A percentile compares a stretch with the other conserved stretches of the same genome.
Conservation (phyloP, 2,113 vertebrate species). For the Scomber scombrus region DNA sequence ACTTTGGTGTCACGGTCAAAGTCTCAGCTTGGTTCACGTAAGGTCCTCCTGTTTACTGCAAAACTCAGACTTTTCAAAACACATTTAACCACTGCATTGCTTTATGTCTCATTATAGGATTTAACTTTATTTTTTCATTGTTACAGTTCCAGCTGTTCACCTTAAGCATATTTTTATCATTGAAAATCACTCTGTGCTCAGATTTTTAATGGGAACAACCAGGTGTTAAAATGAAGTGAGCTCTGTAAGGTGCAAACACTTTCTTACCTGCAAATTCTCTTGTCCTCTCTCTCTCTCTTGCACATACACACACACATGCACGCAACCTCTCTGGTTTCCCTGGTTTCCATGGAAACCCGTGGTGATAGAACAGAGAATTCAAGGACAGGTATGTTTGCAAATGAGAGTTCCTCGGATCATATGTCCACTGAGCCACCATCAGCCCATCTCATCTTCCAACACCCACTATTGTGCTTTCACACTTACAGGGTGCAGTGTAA, state of each 20-base stretch:
- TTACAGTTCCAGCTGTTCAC: conserved; percentile 8
- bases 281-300: conserved; percentile 3
- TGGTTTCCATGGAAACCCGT: conserved; percentile 82
- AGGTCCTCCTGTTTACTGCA: conserved; percentile 28
- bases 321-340: conserved; percentile 67
- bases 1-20: conserved; percentile 67
- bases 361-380: conserved; percentile 75
- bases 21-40: conserved; percentile 10
- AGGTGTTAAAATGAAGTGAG: conserved; percentile 62
- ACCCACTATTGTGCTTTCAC: not conserved
- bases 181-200: conserved; percentile 34
- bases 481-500: not conserved
- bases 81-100: not conserved
- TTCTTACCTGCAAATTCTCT: conserved; percentile 63
- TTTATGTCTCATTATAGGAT: not conserved
- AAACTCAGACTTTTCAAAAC: conserved; percentile 30
- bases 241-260: conserved; percentile 56
- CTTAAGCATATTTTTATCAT: conserved; percentile 18
- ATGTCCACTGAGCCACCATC: conserved; percentile 47
- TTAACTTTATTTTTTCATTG: not conserved
- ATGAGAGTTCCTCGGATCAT: conserved; percentile 67
- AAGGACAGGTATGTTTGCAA: conserved; percentile 85
- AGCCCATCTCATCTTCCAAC: conserved; percentile 35
- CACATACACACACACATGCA: conserved; percentile 24
- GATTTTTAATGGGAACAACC: conserved; percentile 58